These are phyloP conservation scores for Parazoanthus darwini DNA, from an alignment of 92 coral and sea anemone genomes.

Conservation along the genomic window DNA sequence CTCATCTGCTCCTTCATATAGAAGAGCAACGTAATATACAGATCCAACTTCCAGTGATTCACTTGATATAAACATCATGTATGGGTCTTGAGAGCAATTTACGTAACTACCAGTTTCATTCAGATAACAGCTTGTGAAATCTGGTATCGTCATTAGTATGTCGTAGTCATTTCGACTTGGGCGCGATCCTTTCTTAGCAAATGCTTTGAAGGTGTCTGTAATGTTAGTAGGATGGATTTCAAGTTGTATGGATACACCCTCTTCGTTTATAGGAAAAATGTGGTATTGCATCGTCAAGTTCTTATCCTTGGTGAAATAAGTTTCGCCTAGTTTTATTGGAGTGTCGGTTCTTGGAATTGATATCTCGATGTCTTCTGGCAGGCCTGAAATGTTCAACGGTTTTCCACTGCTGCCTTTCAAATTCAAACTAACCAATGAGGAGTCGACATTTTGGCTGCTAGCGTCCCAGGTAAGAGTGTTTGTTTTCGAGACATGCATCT, in stretches of 20 bases:
- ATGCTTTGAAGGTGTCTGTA: constrained; percentile 53
- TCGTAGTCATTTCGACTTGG: constrained; percentile 55
- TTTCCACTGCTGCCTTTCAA: constrained; percentile 35
- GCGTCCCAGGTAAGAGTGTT: constrained; percentile 32
- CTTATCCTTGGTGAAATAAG: constrained; percentile 54
- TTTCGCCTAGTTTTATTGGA: constrained; percentile 3
- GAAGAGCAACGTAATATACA: constrained; percentile 16
- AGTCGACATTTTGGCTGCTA: constrained; percentile 33
- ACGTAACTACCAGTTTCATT: constrained; percentile 6
- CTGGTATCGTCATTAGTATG: constrained; percentile 7
- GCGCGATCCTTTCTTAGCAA: constrained; percentile 48
- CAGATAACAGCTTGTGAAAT: constrained; percentile 29
- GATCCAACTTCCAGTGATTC: constrained; percentile 13
- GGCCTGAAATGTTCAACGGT: constrained; percentile 53
- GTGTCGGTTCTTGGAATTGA: constrained; percentile 48
- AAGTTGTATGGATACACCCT: constrained; percentile 59
- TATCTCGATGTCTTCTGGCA: constrained; percentile 67
- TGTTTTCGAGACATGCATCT: constrained; percentile 19
- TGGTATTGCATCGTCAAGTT: constrained; percentile 72
- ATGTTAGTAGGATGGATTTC: constrained; percentile 53
- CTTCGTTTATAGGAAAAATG: constrained; percentile 43
- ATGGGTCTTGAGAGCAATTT: constrained; percentile 37
- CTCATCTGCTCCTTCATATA: neutral
- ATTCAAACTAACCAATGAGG: constrained; percentile 25
- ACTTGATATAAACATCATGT: constrained; percentile 20